Base-by-base conservation (phyloP, 2,888 invertebrate species). In the Dexiosoma caninum region DNA sequence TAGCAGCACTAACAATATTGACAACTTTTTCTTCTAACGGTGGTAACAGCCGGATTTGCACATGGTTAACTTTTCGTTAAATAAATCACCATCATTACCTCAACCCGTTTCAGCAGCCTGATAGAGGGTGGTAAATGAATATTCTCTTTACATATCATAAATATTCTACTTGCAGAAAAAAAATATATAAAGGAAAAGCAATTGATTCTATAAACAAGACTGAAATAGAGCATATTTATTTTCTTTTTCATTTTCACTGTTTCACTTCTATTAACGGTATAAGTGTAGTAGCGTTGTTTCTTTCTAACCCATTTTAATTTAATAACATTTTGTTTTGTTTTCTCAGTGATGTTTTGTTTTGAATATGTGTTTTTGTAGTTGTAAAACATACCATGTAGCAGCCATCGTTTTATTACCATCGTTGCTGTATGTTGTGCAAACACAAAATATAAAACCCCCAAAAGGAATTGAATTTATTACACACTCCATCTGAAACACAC, bases 31-130 rank as follows among this genome's bases (percentile, higher is more conserved):
- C 42, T 35, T 30, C 51, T 66, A 75, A 78, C 70, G 74, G 81
- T 75, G 78, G 81, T 81, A 78, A 81, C 67, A 64, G 77, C 62
- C 81, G 81, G 76, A 81, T 81, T 81, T 77, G 62, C 67, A 67
- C 71, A 76, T 81, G 81, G 77, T 81, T 81, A 72, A 74, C 30
- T 77, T 77, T 77, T 77, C 46, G 16, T 70, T 32, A 53, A 57
- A 62, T 30, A 67, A 62, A 62, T 59, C 62, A 69, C 53, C 70
- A 70, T 19, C 49, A 74, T 19, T 62, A 37, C 30, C 21, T 14
- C 6, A 21, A 27, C 3, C 4, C 10, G 8, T 32, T 32, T 19
- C 40, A 4, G 5, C 2, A 55, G 12, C 0, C 14, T 1, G 12
- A 2, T 19, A 21, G 46, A 23, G 74, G 75, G 59, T 75, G 67